Evolutionary conservation across 92 coral and sea anemone species (phyloP), one percentile per base, ranked within the genome.

Genomic region (Epizoanthus fatuus): DNA sequence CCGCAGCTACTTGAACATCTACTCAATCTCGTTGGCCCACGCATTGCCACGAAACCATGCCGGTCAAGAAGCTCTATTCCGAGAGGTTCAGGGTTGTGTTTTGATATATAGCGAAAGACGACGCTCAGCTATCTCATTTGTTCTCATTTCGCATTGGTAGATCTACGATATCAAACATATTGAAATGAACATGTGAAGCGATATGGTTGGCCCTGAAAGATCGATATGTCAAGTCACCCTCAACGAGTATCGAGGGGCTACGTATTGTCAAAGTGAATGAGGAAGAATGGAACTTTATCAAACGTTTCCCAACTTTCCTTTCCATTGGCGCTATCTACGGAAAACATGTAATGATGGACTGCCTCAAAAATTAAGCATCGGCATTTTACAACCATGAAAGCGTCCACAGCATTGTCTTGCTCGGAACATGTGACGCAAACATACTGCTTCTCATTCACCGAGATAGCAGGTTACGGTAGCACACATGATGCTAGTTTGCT

Each of bases 31-130:
- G 80, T 74, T 51, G 80, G 63, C 59, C 62, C 80, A 38, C 63
- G 13, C 7, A 45, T 51, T 13, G 62, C 80, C 10, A 74, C 5
- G 55, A 74, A 74, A 35, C 38, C 7, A 15, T 45, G 64, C 35
- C 13, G 80, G 49, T 47, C 80, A 74, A 35, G 63, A 52, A 74
- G 3, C 44, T 15, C 55, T 52, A 59, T 44, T 7, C 67, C 25
- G 83, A 15, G 4, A 58, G 37, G 55, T 62, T 79, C 22, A 32
- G 29, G 17, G 15, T 63, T 8, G 19, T 56, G n/a, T 4, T 79
- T 13, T 0, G 84, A 20, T 62, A 79, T 72, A 58, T 79, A 5
- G 84, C 84, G 12, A 79, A 53, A 2, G 73, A 72, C 10, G 84
- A 63, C 56, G 42, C 40, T 22, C 25, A 22, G 25, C 25, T 22